phyloP scores from a whole-genome alignment of 2,113 vertebrate genomes.

The Pelvicachromis taeniatus region DNA sequence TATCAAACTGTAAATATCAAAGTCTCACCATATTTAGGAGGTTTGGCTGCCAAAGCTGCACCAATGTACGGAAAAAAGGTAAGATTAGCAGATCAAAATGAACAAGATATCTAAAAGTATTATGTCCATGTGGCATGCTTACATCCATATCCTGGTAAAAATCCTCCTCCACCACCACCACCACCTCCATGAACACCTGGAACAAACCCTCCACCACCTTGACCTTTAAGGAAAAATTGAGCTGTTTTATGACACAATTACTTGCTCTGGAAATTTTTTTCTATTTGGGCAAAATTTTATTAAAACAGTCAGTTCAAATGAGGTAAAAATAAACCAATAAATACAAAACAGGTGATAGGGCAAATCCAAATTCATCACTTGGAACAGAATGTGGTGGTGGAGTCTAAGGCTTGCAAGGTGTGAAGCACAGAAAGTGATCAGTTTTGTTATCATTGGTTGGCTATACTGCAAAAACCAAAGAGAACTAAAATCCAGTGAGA shows the following conservation, averaged over 20 bases:
- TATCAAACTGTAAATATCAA: background rate
- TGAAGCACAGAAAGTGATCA: slow-evolving; percentile 72
- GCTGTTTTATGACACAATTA: background rate
- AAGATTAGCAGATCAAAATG: background rate
- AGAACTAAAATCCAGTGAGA: background rate
- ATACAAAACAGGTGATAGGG: slow-evolving; percentile 70
- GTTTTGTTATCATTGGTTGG: background rate
- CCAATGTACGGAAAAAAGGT: background rate
- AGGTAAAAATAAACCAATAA: slow-evolving; percentile 42
- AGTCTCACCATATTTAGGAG: slow-evolving; percentile 58
- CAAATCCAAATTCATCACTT: slow-evolving; percentile 56
- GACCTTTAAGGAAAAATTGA: background rate
- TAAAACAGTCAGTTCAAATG: slow-evolving; percentile 78
- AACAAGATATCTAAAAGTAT: background rate
- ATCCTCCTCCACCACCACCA: background rate
- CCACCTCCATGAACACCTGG: slow-evolving; percentile 17
- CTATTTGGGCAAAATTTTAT: slow-evolving; percentile 75
- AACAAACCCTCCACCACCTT: slow-evolving; percentile 13
- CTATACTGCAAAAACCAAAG: background rate
- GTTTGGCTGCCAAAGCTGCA: slow-evolving; percentile 42
- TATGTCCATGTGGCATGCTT: background rate
- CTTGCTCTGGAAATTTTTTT: background rate
- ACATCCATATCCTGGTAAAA: slow-evolving; percentile 60
- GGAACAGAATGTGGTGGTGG: slow-evolving; percentile 58
- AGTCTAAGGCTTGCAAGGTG: slow-evolving; percentile 70